Conservation (phyloP, 2,888 invertebrate genomes). For the Protonemura montana region DNA sequence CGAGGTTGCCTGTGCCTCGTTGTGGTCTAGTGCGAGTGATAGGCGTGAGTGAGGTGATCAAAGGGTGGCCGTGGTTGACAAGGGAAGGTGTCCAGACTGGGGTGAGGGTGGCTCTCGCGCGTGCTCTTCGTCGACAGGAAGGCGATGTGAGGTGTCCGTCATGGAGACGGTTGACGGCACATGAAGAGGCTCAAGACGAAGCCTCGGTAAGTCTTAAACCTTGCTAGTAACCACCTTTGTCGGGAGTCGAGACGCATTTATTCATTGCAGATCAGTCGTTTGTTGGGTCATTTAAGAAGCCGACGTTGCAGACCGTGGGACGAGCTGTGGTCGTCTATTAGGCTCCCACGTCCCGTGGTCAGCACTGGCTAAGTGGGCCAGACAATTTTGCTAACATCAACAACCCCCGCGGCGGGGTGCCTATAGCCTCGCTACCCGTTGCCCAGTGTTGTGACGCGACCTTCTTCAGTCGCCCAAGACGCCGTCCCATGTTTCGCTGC, state of each 20-base stretch:
- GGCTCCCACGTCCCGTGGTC: too few relatives aligned
- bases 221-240: too few relatives aligned
- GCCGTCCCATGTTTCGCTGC: background rate
- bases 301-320: too few relatives aligned
- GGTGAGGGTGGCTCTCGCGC: background rate
- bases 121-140: background rate
- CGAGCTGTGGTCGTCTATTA: too few relatives aligned
- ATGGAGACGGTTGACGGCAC: background rate
- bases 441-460: constrained; percentile 12
- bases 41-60: background rate
- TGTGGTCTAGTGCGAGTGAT: background rate
- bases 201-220: background rate
- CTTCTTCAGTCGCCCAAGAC: background rate
- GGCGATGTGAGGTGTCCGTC: background rate
- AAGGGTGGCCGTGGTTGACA: background rate
- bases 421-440: background rate
- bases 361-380: too few relatives aligned
- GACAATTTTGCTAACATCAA: background rate
- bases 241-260: too few relatives aligned
- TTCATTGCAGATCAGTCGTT: background rate
- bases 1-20: too few relatives aligned
- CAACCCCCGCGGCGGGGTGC: background rate
- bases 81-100: background rate
- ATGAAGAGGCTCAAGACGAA: background rate
- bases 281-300: background rate